Percentiles rank a stretch among this genome's conserved stretches.
Evolutionary conservation across 2,797 vertebrate genomes (phyloP).

Genomic region (Gymnopithys bicolor): DNA sequence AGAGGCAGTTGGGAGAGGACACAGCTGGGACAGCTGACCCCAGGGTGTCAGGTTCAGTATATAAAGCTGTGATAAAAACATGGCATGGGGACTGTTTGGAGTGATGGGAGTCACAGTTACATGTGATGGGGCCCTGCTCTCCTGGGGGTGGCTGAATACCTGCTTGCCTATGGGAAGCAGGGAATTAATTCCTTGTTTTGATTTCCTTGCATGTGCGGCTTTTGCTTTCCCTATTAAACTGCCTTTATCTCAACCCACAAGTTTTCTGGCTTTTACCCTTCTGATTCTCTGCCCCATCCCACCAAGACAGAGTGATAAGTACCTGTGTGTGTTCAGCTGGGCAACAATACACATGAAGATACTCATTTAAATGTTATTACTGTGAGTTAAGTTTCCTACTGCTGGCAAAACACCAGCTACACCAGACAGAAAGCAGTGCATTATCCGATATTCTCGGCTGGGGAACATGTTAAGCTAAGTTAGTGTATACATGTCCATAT

Average conservation of each 20-base stretch:
- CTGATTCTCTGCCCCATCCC: background rate
- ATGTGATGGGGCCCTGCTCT: accelerated
- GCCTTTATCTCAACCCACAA: background rate
- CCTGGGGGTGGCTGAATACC: background rate
- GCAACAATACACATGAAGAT: background rate
- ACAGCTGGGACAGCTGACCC: background rate
- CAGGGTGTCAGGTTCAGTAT: background rate
- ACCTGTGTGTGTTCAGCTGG: background rate
- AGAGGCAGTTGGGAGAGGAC: accelerated
- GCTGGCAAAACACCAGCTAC: background rate
- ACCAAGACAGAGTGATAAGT: accelerated
- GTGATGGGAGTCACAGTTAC: accelerated
- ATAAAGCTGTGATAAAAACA: background rate
- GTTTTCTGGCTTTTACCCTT: background rate
- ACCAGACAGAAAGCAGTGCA: background rate
- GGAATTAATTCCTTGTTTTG: background rate
- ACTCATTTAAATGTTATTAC: background rate
- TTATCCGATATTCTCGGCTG: background rate
- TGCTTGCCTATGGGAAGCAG: accelerated
- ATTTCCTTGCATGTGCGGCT: accelerated
- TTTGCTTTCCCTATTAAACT: background rate
- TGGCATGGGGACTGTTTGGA: background rate
- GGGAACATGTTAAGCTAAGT: background rate
- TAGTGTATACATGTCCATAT: background rate
- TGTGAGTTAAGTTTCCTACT: background rate